phyloP scores from a whole-genome alignment of 2,113 vertebrate species.

The Hystrix brachyura region DNA sequence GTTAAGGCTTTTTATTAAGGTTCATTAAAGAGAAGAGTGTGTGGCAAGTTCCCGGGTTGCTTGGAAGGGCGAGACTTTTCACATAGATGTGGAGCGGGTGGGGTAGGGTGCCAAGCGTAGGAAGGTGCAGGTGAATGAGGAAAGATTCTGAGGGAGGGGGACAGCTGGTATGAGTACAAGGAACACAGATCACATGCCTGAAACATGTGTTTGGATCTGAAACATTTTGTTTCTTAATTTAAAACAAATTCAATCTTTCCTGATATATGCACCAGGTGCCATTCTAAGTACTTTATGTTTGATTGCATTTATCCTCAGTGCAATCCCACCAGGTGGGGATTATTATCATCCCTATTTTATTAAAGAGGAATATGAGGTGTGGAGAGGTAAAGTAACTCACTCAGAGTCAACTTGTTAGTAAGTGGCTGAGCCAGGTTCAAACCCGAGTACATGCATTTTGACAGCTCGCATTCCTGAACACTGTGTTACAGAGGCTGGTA shows the following conservation, averaged over 20 bases:
- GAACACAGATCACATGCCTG: neutral
- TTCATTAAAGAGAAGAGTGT: constrained; percentile 42
- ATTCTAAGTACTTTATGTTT: neutral
- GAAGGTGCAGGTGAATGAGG: constrained; percentile 11
- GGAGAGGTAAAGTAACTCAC: neutral
- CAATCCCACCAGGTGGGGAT: neutral
- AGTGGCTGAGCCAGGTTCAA: neutral
- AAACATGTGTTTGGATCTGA: neutral
- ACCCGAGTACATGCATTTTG: neutral
- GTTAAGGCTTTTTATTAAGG: constrained; percentile 60
- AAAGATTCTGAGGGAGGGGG: neutral
- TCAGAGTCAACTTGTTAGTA: neutral
- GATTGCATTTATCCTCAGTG: neutral
- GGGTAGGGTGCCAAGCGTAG: neutral
- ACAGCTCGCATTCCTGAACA: neutral
- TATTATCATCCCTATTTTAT: neutral
- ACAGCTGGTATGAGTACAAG: neutral
- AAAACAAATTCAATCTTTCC: neutral
- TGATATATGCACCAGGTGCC: neutral
- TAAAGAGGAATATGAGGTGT: neutral
- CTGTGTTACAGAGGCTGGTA: neutral
- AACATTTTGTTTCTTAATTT: neutral
- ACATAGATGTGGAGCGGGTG: neutral
- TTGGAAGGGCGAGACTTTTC: neutral
- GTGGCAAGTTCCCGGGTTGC: neutral